A percentile compares a stretch with the other conserved stretches of the same genome.
These are phyloP conservation scores for Cosmopolites sordidus DNA, from an alignment of 2,888 invertebrate genomes.

Conservation along the genomic window DNA sequence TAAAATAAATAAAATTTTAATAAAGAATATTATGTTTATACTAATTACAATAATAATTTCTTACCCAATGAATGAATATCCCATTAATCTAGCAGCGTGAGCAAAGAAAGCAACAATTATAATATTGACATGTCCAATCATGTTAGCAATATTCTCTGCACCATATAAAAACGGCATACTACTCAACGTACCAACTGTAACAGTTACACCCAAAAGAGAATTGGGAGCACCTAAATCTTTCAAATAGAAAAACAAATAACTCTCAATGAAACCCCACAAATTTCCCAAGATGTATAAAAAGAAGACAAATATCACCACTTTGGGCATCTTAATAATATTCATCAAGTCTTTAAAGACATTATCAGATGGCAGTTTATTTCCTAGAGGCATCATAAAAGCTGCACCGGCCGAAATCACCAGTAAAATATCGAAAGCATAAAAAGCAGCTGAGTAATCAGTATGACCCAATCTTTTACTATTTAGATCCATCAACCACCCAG, in stretches of 20 bases:
- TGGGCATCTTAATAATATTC: conserved; percentile 71
- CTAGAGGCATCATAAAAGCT: conserved; percentile 73
- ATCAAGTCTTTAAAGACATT: conserved; percentile 71
- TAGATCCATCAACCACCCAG: conserved; percentile 73
- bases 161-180: conserved; percentile 82
- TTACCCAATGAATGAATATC: conserved; percentile 83
- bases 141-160: conserved; percentile 76
- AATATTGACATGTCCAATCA: conserved; percentile 77
- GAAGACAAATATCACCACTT: conserved; percentile 74
- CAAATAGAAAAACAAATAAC: conserved; percentile 80
- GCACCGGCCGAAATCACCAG: conserved; percentile 68
- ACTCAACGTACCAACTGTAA: conserved; percentile 78
- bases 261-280: conserved; percentile 86
- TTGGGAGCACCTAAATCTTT: conserved; percentile 80
- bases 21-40: background rate
- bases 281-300: conserved; percentile 80
- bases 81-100: conserved; percentile 75
- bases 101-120: conserved; percentile 81
- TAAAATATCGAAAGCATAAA: conserved; percentile 74
- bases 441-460: conserved; percentile 84
- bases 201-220: conserved; percentile 76
- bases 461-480: conserved; percentile 64
- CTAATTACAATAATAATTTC: conserved; percentile 37
- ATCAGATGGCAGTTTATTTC: conserved; percentile 72
- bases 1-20: too few relatives aligned